phyloP scores from a whole-genome alignment of 1,140 invertebrate genomes.

The Nasonia vitripennis region DNA sequence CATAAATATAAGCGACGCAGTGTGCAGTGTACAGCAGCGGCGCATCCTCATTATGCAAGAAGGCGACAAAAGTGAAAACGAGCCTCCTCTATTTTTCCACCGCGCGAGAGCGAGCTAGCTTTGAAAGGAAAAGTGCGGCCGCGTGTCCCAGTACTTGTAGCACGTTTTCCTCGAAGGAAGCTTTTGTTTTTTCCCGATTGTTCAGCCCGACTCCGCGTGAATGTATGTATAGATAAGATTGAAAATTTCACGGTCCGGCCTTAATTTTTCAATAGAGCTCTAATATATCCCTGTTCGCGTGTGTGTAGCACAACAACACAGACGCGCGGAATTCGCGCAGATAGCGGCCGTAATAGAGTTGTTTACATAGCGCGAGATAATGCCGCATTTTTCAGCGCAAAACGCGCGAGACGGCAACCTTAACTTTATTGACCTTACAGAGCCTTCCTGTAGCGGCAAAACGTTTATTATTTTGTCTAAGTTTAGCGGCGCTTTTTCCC shows the following conservation, averaged over 20 bases:
- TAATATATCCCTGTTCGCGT: not conserved
- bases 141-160: no score
- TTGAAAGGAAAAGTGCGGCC: constrained; percentile 20
- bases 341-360: constrained; percentile 43
- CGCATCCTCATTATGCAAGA: constrained; percentile 28
- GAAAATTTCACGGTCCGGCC: not conserved
- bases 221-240: not conserved
- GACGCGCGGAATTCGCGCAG: not conserved
- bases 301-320: not conserved
- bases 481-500: not conserved
- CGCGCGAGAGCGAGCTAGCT: not conserved
- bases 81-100: not conserved
- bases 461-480: not conserved
- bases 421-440: constrained; percentile 45
- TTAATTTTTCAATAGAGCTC: not conserved
- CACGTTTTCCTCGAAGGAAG: not conserved
- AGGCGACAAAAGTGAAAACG: constrained; percentile 43
- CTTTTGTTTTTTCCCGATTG: not conserved
- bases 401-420: constrained; percentile 25
- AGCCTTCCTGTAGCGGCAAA: not conserved
- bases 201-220: not conserved
- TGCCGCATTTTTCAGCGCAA: constrained; percentile 14
- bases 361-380: constrained; percentile 43
- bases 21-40: not conserved
- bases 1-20: constrained; percentile 48